These are phyloP conservation scores for Troides oblongomaculatus DNA, from an alignment of 2,888 invertebrate genomes.

Conservation along the genomic window DNA sequence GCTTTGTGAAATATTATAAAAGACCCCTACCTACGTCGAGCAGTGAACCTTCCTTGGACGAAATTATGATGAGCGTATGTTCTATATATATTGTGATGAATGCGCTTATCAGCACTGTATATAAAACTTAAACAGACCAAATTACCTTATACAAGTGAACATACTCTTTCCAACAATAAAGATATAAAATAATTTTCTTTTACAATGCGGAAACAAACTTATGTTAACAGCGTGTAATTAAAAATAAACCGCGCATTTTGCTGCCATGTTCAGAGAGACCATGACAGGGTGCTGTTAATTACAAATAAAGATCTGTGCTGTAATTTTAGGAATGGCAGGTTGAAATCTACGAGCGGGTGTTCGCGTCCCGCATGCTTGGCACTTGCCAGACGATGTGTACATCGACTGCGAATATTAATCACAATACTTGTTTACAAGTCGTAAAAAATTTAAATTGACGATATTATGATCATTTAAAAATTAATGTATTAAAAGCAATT, in stretches of 20 bases:
- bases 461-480: constrained; percentile 1
- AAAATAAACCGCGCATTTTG: constrained; percentile 2
- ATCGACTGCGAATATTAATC: constrained; percentile 39
- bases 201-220: too few species aligned
- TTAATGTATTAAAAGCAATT: neutral
- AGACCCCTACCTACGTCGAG: too few species aligned
- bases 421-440: constrained; percentile 30
- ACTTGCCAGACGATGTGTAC: constrained; percentile 49
- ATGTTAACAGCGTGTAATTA: neutral
- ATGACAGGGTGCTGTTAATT: constrained; percentile 41
- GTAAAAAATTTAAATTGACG: constrained; percentile 2
- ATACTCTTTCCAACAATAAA: too few species aligned
- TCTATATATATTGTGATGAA: too few species aligned
- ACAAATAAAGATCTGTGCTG: constrained; percentile 39
- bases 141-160: too few species aligned
- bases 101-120: too few species aligned
- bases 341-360: constrained; percentile 53
- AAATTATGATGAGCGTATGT: too few species aligned
- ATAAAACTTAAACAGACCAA: too few species aligned
- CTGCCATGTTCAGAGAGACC: constrained; percentile 33
- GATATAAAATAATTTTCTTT: too few species aligned
- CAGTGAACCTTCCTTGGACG: too few species aligned
- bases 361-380: constrained; percentile 38
- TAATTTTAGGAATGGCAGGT: constrained; percentile 49
- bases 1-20: too few species aligned